Evolutionary conservation across 2,797 vertebrate genomes (phyloP).

Genomic region (Karalla daura): DNA sequence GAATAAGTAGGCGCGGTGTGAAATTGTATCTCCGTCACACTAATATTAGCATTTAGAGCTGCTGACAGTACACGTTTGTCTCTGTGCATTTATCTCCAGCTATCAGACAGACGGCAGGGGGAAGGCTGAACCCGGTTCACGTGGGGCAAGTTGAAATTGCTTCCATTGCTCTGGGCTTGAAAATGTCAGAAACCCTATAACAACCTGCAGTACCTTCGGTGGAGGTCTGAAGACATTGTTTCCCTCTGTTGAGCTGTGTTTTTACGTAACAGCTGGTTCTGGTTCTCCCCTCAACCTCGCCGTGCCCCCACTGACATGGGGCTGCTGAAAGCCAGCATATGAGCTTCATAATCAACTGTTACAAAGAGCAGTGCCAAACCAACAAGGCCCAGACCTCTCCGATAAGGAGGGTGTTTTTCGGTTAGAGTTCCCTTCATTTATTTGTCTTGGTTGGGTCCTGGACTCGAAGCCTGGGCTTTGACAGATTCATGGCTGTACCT

Average conservation of each 20-base stretch:
- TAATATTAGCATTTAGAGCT: background rate
- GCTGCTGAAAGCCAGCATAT: constrained; percentile 67
- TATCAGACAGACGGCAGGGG: constrained; percentile 53
- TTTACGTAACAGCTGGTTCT: constrained; percentile 76
- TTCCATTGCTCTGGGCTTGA: constrained; percentile 62
- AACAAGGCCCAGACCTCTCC: constrained; percentile 47
- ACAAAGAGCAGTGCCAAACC: constrained; percentile 51
- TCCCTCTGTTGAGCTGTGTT: constrained; percentile 63
- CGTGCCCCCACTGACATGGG: constrained; percentile 50
- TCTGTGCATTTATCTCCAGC: constrained; percentile 29
- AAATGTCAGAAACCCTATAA: constrained; percentile 63
- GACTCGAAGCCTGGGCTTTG: background rate
- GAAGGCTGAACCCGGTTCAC: constrained; percentile 44
- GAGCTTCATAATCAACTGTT: constrained; percentile 70
- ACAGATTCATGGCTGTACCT: background rate
- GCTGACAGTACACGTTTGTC: constrained; percentile 36
- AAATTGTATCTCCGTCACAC: constrained; percentile 24
- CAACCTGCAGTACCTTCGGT: constrained; percentile 57
- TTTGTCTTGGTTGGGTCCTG: constrained; percentile 2
- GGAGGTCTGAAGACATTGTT: constrained; percentile 67
- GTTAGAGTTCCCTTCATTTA: too few relatives aligned
- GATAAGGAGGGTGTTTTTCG: constrained; percentile 38
- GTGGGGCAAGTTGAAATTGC: constrained; percentile 49
- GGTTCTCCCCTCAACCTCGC: constrained; percentile 49
- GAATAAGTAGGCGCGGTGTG: background rate